Evolutionary conservation across 2,797 vertebrate genomes (phyloP).

Genomic region (Molossus molossus): DNA sequence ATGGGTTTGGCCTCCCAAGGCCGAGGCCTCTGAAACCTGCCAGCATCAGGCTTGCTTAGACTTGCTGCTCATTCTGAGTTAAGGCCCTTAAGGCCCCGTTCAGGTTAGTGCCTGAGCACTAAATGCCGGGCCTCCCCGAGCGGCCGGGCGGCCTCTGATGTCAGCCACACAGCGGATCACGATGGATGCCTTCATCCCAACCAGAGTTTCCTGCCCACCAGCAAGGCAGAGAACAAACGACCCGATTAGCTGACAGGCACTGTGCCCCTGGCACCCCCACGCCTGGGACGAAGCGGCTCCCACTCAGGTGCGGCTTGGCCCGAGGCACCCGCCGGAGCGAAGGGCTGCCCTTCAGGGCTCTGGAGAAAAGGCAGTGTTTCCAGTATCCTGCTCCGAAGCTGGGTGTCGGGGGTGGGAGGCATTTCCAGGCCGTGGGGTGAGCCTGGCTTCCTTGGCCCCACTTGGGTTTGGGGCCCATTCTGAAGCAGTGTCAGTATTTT

Average conservation of each 20-base stretch:
- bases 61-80: conserved; percentile 20
- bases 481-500: not conserved
- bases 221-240: conserved; percentile 34
- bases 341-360: conserved; percentile 60
- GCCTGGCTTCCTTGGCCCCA: accelerated
- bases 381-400: conserved; percentile 44
- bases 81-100: not conserved
- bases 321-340: conserved; percentile 69
- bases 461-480: accelerated
- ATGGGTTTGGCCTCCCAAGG: not conserved
- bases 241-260: not conserved
- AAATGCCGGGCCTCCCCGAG: not conserved
- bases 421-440: not conserved
- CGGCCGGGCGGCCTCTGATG: not conserved
- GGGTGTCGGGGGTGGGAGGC: not conserved
- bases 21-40: not conserved
- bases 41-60: not conserved
- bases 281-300: conserved; percentile 42
- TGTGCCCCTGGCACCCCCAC: conserved; percentile 11
- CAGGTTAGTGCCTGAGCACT: not conserved
- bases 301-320: conserved; percentile 71
- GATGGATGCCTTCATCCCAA: conserved; percentile 16
- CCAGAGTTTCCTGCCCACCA: conserved; percentile 22
- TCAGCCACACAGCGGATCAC: conserved; percentile 39
- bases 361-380: conserved; percentile 74